These are phyloP conservation scores for Hydropsyche tenuis DNA, from an alignment of 1,140 invertebrate genomes.

Conservation along the genomic window DNA sequence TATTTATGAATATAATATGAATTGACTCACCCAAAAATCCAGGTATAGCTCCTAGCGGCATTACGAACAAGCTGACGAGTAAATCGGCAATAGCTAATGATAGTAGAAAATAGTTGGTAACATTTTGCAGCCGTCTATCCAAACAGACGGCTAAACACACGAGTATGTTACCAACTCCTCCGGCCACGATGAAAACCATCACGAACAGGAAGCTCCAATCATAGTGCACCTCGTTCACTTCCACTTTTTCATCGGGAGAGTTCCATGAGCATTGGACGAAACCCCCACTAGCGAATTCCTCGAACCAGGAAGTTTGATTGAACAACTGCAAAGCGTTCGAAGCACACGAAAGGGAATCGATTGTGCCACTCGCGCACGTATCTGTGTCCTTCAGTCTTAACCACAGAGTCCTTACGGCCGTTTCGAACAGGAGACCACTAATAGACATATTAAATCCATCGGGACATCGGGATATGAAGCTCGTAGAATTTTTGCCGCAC, in stretches of 20 bases:
- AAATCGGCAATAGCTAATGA: slow-evolving; percentile 93
- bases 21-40: slow-evolving; percentile 86
- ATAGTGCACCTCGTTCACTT: slow-evolving; percentile 55
- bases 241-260: slow-evolving; percentile 41
- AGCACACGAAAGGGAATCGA: slow-evolving; percentile 53
- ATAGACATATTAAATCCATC: slow-evolving; percentile 58
- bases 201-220: slow-evolving; percentile 83
- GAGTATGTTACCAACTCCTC: slow-evolving; percentile 88
- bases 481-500: slow-evolving; percentile 53
- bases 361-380: slow-evolving; percentile 50
- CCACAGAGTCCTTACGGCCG: slow-evolving; percentile 57
- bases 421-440: slow-evolving; percentile 55
- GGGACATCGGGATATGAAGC: slow-evolving; percentile 53
- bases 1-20: too few relatives aligned
- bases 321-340: slow-evolving; percentile 50
- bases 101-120: slow-evolving; percentile 94
- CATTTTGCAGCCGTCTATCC: slow-evolving; percentile 86
- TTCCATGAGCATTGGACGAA: slow-evolving; percentile 44
- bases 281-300: slow-evolving; percentile 43
- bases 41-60: slow-evolving; percentile 87
- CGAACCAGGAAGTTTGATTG: slow-evolving; percentile 57
- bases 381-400: slow-evolving; percentile 52
- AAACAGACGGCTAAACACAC: slow-evolving; percentile 89
- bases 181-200: slow-evolving; percentile 82
- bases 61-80: slow-evolving; percentile 88